Conservation (phyloP, 23 tunicate species). For the Styela plicata region DNA sequence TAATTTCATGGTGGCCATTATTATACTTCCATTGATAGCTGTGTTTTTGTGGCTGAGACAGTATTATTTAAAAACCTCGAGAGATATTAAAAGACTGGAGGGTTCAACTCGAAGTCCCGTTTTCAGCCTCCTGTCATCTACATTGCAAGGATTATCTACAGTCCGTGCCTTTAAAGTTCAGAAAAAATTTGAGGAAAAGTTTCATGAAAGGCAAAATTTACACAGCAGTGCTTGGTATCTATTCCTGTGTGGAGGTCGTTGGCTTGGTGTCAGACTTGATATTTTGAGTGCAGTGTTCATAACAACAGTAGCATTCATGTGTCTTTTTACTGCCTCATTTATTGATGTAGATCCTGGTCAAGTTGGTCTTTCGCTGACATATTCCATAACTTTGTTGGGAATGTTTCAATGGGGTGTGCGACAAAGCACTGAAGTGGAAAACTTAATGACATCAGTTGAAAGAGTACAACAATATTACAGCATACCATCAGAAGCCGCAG, state of each 20-base stretch:
- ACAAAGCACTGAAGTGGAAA: slow-evolving; percentile 84
- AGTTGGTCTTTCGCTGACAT: slow-evolving; percentile 72
- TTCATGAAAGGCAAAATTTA: slow-evolving; percentile 59
- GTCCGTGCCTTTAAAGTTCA: slow-evolving; percentile 77
- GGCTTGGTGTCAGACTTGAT: slow-evolving; percentile 84
- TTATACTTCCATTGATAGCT: slow-evolving; percentile 55
- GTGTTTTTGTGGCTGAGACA: slow-evolving; percentile 59
- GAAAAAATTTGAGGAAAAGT: slow-evolving; percentile 41
- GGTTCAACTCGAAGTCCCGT: slow-evolving; percentile 93
- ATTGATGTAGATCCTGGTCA: slow-evolving; percentile 31
- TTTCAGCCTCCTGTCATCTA: slow-evolving; percentile 62
- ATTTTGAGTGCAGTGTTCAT: slow-evolving; percentile 50
- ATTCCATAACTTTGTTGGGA: slow-evolving; percentile 50
- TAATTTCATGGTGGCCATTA: slow-evolving; percentile 51
- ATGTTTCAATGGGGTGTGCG: slow-evolving; percentile 85
- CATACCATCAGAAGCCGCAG: slow-evolving; percentile 47
- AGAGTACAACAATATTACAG: slow-evolving; percentile 72
- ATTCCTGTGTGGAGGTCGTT: slow-evolving; percentile 48
- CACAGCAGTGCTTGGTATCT: slow-evolving; percentile 92
- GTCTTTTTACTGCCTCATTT: neutral
- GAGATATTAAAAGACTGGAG: slow-evolving; percentile 89
- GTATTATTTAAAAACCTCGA: slow-evolving; percentile 70
- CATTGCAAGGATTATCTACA: slow-evolving; percentile 70
- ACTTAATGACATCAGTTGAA: slow-evolving; percentile 96
- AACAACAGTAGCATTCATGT: slow-evolving; percentile 38